These are phyloP conservation scores for Pipistrellus pipistrellus DNA, from an alignment of 2,797 vertebrate species.

Conservation along the genomic window DNA sequence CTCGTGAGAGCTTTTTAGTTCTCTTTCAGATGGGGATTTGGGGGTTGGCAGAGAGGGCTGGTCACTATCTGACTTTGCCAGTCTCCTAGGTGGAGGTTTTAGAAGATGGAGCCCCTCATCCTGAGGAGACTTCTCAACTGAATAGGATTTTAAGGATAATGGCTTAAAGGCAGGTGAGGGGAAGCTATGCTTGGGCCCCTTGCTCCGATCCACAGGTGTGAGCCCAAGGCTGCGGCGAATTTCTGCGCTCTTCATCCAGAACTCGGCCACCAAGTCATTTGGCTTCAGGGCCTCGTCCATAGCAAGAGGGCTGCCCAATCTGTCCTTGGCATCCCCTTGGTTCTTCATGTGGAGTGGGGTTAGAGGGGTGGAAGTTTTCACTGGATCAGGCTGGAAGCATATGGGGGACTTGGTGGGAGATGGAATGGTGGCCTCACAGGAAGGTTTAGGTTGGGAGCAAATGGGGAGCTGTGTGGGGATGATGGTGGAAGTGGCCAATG, in stretches of 20 bases:
- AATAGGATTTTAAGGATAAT: constrained; percentile 85
- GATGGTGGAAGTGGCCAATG: constrained; percentile 81
- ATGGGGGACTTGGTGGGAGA: constrained; percentile 92
- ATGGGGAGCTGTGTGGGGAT: constrained; percentile 91
- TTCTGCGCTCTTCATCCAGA: constrained; percentile 98
- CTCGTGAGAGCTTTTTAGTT: constrained; percentile 89
- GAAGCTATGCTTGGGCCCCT: constrained; percentile 88
- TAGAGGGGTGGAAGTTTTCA: constrained; percentile 93
- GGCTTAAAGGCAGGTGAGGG: constrained; percentile 86
- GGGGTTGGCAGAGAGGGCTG: constrained; percentile 89
- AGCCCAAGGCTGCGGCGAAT: constrained; percentile 96
- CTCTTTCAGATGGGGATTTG: constrained; percentile 89
- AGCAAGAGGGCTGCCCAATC: constrained; percentile 84
- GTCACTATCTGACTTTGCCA: constrained; percentile 91
- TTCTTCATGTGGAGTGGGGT: constrained; percentile 85
- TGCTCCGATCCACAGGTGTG: constrained; percentile 92
- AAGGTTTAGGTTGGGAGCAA: constrained; percentile 94
- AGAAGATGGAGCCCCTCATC: constrained; percentile 89
- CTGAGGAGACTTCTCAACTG: constrained; percentile 85
- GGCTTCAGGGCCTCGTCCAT: constrained; percentile 91
- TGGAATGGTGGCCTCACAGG: constrained; percentile 91
- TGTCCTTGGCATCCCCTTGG: constrained; percentile 81
- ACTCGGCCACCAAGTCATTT: constrained; percentile 96
- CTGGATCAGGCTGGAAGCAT: constrained; percentile 93
- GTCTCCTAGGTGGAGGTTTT: constrained; percentile 90